These are phyloP conservation scores for Poecilobothrus nobilitatus DNA, from an alignment of 2,888 invertebrate species.

Conservation along the genomic window DNA sequence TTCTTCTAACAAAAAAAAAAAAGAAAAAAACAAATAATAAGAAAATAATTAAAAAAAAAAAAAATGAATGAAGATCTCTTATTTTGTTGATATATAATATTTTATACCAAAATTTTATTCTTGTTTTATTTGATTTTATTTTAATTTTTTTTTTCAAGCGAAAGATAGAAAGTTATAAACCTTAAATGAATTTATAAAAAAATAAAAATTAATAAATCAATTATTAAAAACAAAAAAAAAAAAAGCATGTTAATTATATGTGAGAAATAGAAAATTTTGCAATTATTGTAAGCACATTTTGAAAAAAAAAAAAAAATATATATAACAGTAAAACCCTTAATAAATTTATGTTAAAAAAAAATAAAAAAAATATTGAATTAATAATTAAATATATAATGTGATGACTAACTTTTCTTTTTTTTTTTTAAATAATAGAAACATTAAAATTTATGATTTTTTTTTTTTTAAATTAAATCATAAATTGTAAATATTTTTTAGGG, in stretches of 20 bases:
- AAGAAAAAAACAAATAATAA: neutral
- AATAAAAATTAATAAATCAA: neutral
- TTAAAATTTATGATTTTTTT: neutral
- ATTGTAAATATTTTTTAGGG: neutral
- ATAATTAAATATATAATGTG: neutral
- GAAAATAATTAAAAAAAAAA: neutral
- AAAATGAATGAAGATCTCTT: neutral
- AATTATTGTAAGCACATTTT: constrained; percentile 1
- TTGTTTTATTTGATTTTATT: too few species aligned
- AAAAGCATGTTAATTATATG: neutral
- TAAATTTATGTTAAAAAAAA: too few species aligned
- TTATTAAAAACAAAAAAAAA: neutral
- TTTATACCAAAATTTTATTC: neutral
- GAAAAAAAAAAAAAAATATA: neutral
- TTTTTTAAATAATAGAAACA: neutral
- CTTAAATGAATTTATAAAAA: neutral
- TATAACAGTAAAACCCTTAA: neutral
- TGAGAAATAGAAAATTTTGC: neutral
- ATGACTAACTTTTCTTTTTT: neutral
- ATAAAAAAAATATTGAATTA: too few species aligned
- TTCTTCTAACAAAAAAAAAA: neutral
- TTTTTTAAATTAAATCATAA: neutral
- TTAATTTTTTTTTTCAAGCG: neutral
- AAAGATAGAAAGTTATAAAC: neutral
- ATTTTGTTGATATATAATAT: too few species aligned